phyloP scores from a whole-genome alignment of 2,797 vertebrate species.

The Cossypha polioptera region DNA sequence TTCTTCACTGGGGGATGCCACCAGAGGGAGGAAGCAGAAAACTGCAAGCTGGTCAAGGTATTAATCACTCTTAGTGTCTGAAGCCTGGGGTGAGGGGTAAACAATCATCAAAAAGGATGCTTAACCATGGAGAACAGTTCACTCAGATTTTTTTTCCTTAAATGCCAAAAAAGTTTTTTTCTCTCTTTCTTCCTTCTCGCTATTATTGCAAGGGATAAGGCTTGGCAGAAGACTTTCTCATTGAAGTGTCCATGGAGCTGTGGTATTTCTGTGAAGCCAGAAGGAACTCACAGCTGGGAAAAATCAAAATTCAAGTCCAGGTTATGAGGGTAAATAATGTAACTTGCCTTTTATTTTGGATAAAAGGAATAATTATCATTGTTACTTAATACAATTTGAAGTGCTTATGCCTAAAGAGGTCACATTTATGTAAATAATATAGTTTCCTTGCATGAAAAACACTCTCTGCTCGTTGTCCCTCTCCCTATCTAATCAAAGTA shows the following conservation, averaged over 20 bases:
- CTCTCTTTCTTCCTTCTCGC: background rate
- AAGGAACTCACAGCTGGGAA: background rate
- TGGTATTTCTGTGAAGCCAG: background rate
- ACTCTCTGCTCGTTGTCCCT: background rate
- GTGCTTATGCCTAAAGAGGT: background rate
- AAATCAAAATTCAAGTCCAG: background rate
- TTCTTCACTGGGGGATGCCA: background rate
- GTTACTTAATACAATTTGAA: background rate
- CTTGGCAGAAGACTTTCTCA: background rate
- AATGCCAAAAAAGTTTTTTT: background rate
- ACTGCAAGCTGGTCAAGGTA: background rate
- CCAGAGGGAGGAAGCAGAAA: background rate
- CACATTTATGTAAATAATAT: background rate
- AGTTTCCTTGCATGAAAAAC: background rate
- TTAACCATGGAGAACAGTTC: background rate
- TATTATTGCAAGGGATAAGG: background rate
- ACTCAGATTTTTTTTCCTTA: background rate
- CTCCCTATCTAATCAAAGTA: background rate
- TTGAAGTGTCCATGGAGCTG: background rate
- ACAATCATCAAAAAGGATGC: background rate
- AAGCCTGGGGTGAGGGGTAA: fast-evolving
- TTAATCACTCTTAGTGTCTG: background rate
- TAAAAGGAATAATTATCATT: background rate
- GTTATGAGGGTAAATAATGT: background rate
- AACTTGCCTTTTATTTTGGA: background rate